phyloP scores from a whole-genome alignment of 2,888 invertebrate genomes.

The Mycogona germanica region DNA sequence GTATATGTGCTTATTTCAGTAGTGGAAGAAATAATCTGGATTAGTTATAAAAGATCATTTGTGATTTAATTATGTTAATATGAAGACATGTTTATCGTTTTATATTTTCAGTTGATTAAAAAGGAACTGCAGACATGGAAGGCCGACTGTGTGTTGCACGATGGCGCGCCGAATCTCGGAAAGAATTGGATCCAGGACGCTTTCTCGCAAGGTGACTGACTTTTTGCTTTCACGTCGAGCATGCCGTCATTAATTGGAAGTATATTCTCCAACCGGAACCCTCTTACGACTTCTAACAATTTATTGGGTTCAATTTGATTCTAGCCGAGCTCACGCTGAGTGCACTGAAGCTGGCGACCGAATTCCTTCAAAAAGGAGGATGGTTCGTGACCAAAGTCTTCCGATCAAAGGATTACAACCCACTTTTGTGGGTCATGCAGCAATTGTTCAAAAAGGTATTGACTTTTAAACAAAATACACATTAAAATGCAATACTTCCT shows the following conservation, averaged over 20 bases:
- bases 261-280: no score
- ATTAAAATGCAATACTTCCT: no score
- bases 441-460: constrained; percentile 80
- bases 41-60: no score
- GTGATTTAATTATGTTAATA: background rate
- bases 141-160: constrained; percentile 91
- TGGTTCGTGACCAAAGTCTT: constrained; percentile 99
- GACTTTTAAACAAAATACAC: no score
- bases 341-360: constrained; percentile 81
- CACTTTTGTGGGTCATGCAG: constrained; percentile 87
- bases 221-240: no score
- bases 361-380: constrained; percentile 78
- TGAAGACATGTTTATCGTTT: background rate
- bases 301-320: no score
- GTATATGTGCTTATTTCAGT: no score
- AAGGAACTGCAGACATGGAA: constrained; percentile 73
- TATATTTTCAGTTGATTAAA: background rate
- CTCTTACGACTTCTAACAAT: no score
- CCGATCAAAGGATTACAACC: constrained; percentile 93
- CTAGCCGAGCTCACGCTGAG: constrained; percentile 73
- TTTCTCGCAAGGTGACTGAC: constrained; percentile 57
- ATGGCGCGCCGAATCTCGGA: constrained; percentile 96
- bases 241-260: no score
- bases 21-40: no score
- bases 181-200: constrained; percentile 97